Percentiles rank a stretch among this genome's conserved stretches.
phyloP scores from a whole-genome alignment of 2,113 vertebrate genomes.

The Vulpes lagopus region DNA sequence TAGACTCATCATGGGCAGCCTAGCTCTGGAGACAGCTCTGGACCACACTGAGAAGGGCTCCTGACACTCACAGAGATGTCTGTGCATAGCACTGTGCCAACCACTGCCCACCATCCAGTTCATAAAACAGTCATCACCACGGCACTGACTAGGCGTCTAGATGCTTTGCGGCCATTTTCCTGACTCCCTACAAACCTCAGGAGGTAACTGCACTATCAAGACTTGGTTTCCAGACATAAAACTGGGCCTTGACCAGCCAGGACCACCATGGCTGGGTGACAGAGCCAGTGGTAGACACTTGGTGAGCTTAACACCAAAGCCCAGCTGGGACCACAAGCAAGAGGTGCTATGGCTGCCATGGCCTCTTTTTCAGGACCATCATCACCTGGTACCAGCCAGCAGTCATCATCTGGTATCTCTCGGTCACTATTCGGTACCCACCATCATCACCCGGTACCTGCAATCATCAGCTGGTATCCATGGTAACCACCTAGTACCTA shows the following conservation, averaged over 20 bases:
- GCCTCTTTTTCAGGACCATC: no score
- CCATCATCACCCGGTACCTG: not conserved
- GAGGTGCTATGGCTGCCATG: accelerated
- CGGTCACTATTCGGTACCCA: accelerated
- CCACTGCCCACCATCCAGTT: not conserved
- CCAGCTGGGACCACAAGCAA: not conserved
- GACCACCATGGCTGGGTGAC: not conserved
- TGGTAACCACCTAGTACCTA: not conserved
- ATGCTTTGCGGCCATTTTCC: accelerated
- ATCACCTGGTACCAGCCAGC: not conserved
- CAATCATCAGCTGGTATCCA: not conserved
- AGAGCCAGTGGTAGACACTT: not conserved
- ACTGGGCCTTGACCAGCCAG: not conserved
- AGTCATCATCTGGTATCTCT: accelerated
- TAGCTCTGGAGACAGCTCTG: no score
- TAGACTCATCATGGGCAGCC: accelerated
- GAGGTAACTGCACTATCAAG: accelerated
- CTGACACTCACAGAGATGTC: not conserved
- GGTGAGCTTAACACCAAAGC: not conserved
- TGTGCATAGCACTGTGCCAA: accelerated
- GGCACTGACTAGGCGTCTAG: accelerated
- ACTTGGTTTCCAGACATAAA: accelerated
- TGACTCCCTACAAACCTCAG: not conserved
- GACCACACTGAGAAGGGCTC: not conserved
- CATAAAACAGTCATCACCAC: accelerated